phyloP scores from a whole-genome alignment of 2,888 invertebrate species.

The Drosophila peninsularis region DNA sequence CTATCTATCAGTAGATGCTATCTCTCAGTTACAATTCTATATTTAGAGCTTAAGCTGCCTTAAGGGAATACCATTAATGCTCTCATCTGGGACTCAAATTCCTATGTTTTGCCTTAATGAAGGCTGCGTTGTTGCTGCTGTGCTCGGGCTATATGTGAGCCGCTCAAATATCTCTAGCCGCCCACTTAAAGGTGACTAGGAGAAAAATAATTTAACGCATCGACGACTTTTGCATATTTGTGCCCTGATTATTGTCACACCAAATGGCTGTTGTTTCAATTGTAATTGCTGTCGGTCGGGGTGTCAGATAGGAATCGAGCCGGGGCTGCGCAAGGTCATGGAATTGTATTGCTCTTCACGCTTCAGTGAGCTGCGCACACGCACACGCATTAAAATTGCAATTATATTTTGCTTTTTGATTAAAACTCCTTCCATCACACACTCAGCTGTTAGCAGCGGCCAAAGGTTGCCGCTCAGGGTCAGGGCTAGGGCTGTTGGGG shows the following conservation, averaged over 20 bases:
- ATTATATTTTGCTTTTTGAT: conserved; percentile 58
- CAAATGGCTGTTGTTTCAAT: conserved; percentile 18
- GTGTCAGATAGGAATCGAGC: not conserved
- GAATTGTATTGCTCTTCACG: conserved; percentile 55
- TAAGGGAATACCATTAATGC: conserved; percentile 5
- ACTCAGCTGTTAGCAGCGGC: conserved; percentile 22
- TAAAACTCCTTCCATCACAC: conserved; percentile 17
- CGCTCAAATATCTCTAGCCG: not conserved
- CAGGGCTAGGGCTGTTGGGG: not conserved
- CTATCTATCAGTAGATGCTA: too few species aligned
- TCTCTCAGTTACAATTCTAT: too few species aligned
- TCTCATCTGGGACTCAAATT: not conserved
- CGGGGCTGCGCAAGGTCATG: conserved; percentile 21
- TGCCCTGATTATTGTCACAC: conserved; percentile 48
- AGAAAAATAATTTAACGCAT: conserved; percentile 64
- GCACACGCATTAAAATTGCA: conserved; percentile 14
- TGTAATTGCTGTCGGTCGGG: conserved; percentile 34
- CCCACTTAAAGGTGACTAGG: conserved; percentile 6
- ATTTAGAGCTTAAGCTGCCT: not conserved
- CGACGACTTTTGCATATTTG: conserved; percentile 47
- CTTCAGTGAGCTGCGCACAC: conserved; percentile 38
- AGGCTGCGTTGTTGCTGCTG: not conserved
- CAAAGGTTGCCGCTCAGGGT: conserved; percentile 39
- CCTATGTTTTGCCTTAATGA: not conserved
- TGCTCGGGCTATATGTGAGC: not conserved